Evolutionary conservation across 2,888 invertebrate genomes (phyloP).

Genomic region (Mesorhabditis sp.): DNA sequence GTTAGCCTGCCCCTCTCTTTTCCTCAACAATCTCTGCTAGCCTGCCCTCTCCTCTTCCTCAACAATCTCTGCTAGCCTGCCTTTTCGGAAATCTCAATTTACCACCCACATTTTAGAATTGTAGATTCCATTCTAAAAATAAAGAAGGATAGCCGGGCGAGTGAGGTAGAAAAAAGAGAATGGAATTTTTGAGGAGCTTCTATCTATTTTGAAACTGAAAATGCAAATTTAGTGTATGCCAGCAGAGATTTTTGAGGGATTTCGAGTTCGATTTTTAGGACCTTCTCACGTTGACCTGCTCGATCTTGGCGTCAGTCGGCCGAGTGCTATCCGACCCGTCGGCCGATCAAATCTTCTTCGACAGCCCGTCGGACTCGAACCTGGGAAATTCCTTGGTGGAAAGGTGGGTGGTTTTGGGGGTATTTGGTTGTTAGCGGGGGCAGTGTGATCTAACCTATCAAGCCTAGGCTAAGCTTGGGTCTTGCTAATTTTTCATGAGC

Average conservation of each 20-base stretch:
- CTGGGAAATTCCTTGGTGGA: neutral
- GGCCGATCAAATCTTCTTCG: conserved; percentile 19
- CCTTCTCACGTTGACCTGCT: conserved; percentile 52
- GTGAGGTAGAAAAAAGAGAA: too few relatives aligned
- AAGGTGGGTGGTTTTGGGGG: neutral
- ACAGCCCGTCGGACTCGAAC: conserved; percentile 4
- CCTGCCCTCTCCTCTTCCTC: too few relatives aligned
- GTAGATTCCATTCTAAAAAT: too few relatives aligned
- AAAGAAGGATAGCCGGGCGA: too few relatives aligned
- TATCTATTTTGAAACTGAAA: neutral
- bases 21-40: too few relatives aligned
- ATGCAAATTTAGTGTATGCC: too few relatives aligned
- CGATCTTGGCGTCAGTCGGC: conserved; percentile 52
- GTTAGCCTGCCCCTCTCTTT: too few relatives aligned
- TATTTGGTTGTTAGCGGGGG: too few relatives aligned
- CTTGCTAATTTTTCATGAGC: neutral
- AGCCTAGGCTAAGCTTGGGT: neutral
- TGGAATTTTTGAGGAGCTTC: too few relatives aligned
- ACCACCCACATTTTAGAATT: too few relatives aligned
- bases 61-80: too few relatives aligned
- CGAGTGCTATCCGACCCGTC: conserved; percentile 49
- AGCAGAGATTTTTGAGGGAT: neutral
- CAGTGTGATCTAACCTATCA: neutral
- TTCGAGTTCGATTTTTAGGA: conserved; percentile 22
- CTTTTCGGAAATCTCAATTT: too few relatives aligned